phyloP scores from a whole-genome alignment of 2,797 vertebrate genomes.

The Furcifer pardalis region DNA sequence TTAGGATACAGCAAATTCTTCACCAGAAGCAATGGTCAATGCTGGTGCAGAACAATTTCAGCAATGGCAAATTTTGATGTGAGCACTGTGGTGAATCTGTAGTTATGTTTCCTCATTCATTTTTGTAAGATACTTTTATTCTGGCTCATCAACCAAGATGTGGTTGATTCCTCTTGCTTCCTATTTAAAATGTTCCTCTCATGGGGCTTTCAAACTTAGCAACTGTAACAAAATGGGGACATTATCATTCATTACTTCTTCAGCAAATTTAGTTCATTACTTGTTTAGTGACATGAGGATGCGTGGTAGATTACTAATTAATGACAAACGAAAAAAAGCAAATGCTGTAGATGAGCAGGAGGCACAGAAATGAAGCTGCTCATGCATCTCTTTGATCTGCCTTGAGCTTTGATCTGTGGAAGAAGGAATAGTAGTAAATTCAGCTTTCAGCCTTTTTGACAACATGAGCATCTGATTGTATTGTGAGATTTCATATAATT shows the following conservation, averaged over 20 bases:
- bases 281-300: conserved; percentile 9
- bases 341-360: background rate
- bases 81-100: background rate
- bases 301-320: conserved; percentile 5
- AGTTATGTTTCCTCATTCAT: background rate
- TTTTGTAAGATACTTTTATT: background rate
- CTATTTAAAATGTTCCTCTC: background rate
- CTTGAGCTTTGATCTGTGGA: background rate
- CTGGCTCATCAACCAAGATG: background rate
- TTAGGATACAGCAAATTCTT: background rate
- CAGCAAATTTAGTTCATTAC: conserved; percentile 2
- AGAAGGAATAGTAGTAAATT: conserved; percentile 16
- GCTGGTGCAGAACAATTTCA: background rate
- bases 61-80: background rate
- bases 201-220: background rate
- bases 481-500: background rate
- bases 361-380: background rate
- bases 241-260: conserved; percentile 18
- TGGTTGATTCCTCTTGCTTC: background rate
- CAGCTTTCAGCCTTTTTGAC: conserved; percentile 2
- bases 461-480: background rate
- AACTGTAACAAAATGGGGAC: conserved; percentile 9
- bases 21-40: background rate
- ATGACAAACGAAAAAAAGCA: conserved; percentile 22
- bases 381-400: conserved; percentile 19